Percentiles rank a stretch among this genome's conserved stretches.
phyloP scores from a whole-genome alignment of 2,888 invertebrate genomes.

The Diarsia dahlii region DNA sequence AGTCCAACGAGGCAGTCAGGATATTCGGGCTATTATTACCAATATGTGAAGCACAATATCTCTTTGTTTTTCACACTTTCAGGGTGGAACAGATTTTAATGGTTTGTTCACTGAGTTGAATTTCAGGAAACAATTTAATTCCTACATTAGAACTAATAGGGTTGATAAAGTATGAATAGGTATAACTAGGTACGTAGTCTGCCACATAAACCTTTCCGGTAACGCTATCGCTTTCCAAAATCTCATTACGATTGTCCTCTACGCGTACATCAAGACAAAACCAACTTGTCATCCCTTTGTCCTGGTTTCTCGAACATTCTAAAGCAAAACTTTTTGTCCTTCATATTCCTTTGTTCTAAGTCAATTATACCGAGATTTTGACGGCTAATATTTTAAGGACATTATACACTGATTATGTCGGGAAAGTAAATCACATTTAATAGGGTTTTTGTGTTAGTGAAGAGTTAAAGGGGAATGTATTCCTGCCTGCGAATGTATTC shows the following conservation, averaged over 20 bases:
- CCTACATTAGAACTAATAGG: no score
- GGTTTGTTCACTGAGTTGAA: no score
- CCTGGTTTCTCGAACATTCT: slow-evolving; percentile 38
- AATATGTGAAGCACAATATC: no score
- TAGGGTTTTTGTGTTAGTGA: slow-evolving; percentile 7
- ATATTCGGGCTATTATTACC: no score
- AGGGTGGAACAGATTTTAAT: no score
- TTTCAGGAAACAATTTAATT: no score
- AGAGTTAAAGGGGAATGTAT: not conserved
- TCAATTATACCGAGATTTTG: slow-evolving; percentile 42
- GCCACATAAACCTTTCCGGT: not conserved
- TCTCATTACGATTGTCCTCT: slow-evolving; percentile 41
- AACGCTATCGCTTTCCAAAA: slow-evolving; percentile 21
- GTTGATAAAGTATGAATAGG: no score
- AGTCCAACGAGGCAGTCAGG: no score
- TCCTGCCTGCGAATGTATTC: no score
- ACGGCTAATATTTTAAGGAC: slow-evolving; percentile 40
- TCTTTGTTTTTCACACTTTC: no score
- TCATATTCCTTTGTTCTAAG: slow-evolving; percentile 47
- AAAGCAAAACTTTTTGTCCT: slow-evolving; percentile 37
- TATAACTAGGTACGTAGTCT: not conserved
- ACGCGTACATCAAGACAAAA: slow-evolving; percentile 45
- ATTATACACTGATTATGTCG: slow-evolving; percentile 35
- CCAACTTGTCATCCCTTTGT: slow-evolving; percentile 51
- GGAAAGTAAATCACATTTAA: slow-evolving; percentile 25